These are phyloP conservation scores for Sipha flava DNA, from an alignment of 1,140 invertebrate species.

Conservation along the genomic window DNA sequence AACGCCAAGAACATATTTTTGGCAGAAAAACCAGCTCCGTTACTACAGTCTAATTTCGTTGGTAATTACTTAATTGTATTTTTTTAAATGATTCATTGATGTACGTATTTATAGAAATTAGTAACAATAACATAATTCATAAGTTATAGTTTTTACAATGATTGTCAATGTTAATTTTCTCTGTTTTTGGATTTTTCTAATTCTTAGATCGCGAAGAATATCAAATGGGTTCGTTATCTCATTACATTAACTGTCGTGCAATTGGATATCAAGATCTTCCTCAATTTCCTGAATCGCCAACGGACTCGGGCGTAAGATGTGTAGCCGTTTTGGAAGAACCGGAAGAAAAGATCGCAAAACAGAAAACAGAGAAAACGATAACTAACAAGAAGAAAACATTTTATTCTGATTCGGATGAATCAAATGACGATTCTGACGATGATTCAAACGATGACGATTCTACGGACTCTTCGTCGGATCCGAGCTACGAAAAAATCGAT, in stretches of 20 bases:
- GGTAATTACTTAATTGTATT: too few relatives aligned
- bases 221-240: conserved; percentile 90
- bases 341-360: conserved; percentile 35
- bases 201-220: conserved; percentile 67
- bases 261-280: conserved; percentile 83
- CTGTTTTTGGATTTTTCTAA: neutral
- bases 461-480: conserved; percentile 40
- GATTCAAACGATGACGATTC: neutral
- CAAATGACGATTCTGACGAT: neutral
- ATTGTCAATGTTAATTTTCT: neutral
- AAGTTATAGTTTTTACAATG: neutral
- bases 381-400: conserved; percentile 48
- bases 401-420: conserved; percentile 45
- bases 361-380: conserved; percentile 36
- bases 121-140: too few relatives aligned
- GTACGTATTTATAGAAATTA: too few relatives aligned
- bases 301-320: conserved; percentile 65
- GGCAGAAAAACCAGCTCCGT: conserved; percentile 84
- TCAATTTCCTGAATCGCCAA: conserved; percentile 66
- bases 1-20: conserved; percentile 80
- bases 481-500: conserved; percentile 37
- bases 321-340: conserved; percentile 9
- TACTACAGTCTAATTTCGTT: conserved; percentile 61
- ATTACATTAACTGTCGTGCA: conserved; percentile 80
- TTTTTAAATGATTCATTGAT: too few relatives aligned